Percentiles rank a stretch among this genome's conserved stretches.
Conservation (phyloP, 2,113 vertebrate species). For the Acanthochromis polyacanthus region DNA sequence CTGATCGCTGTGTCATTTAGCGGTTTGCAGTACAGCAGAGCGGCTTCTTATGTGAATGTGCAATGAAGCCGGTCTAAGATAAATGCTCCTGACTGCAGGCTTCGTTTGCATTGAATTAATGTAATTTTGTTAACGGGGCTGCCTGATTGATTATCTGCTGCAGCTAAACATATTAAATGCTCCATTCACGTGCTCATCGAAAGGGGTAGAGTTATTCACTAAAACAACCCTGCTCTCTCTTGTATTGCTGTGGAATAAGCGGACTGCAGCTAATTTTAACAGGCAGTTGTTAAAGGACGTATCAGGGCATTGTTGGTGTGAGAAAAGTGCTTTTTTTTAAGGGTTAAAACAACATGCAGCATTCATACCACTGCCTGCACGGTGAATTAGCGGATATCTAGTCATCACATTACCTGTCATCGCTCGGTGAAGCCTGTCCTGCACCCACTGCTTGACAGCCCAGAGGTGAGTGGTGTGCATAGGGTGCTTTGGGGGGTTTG, state of each 20-base stretch:
- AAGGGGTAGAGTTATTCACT: not conserved
- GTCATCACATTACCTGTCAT: conserved; percentile 25
- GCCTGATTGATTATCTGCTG: conserved; percentile 56
- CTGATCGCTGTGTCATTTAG: not conserved
- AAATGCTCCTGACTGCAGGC: conserved; percentile 34
- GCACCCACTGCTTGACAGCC: conserved; percentile 14
- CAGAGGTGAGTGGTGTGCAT: conserved; percentile 3
- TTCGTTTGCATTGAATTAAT: conserved; percentile 61
- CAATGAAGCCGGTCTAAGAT: conserved; percentile 18
- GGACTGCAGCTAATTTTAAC: not conserved
- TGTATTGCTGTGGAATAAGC: conserved; percentile 12
- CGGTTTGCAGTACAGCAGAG: not conserved
- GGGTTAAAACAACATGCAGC: not conserved
- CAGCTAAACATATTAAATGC: conserved; percentile 47
- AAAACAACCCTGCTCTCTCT: conserved; percentile 2
- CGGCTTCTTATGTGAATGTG: not conserved
- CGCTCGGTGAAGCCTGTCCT: conserved; percentile 6
- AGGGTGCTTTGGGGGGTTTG: not conserved
- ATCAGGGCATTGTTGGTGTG: not conserved
- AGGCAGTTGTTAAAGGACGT: not conserved
- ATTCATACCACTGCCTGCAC: not conserved
- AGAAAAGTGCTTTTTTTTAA: not conserved
- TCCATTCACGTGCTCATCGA: conserved; percentile 23
- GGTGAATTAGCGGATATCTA: not conserved
- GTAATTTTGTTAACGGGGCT: conserved; percentile 64